Conservation (phyloP, 1,140 invertebrate genomes). For the Hyles euphorbiae region DNA sequence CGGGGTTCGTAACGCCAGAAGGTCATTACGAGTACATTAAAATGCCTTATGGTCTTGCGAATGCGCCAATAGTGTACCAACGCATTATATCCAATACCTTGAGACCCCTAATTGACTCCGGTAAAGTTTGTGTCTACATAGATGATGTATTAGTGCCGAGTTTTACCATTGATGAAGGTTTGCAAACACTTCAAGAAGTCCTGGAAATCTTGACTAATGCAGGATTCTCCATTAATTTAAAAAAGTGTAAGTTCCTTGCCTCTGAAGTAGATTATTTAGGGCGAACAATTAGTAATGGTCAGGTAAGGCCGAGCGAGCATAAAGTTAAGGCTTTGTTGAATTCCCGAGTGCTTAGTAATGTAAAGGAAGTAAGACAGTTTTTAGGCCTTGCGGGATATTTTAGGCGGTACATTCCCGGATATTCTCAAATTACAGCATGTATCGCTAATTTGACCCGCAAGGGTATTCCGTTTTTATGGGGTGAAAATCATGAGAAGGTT, state of each 20-base stretch:
- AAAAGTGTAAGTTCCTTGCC: slow-evolving; percentile 23
- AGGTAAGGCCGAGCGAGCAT: slow-evolving; percentile 21
- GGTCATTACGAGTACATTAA: slow-evolving; percentile 13
- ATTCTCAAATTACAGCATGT: slow-evolving; percentile 25
- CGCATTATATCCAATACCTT: slow-evolving; percentile 6
- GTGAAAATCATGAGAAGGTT: slow-evolving; percentile 25
- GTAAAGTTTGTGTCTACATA: slow-evolving; percentile 14
- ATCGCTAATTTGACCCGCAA: slow-evolving; percentile 31
- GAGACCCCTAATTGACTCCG: neutral
- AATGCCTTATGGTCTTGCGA: slow-evolving; percentile 9
- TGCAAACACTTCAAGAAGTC: slow-evolving; percentile 38
- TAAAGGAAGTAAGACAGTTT: slow-evolving; percentile 33
- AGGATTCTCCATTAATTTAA: slow-evolving; percentile 27
- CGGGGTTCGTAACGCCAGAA: slow-evolving; percentile 11
- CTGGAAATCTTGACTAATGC: slow-evolving; percentile 22
- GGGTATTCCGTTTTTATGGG: slow-evolving; percentile 27
- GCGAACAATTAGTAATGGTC: slow-evolving; percentile 10
- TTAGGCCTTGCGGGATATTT: slow-evolving; percentile 31
- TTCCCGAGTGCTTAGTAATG: slow-evolving; percentile 29
- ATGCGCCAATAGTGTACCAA: slow-evolving; percentile 12
- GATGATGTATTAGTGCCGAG: slow-evolving; percentile 64
- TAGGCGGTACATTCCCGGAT: slow-evolving; percentile 32
- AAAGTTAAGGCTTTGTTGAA: slow-evolving; percentile 25
- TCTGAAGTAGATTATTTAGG: slow-evolving; percentile 38
- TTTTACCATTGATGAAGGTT: slow-evolving; percentile 44